Conservation (phyloP, 2,888 invertebrate species). For the Pandemis corylana region DNA sequence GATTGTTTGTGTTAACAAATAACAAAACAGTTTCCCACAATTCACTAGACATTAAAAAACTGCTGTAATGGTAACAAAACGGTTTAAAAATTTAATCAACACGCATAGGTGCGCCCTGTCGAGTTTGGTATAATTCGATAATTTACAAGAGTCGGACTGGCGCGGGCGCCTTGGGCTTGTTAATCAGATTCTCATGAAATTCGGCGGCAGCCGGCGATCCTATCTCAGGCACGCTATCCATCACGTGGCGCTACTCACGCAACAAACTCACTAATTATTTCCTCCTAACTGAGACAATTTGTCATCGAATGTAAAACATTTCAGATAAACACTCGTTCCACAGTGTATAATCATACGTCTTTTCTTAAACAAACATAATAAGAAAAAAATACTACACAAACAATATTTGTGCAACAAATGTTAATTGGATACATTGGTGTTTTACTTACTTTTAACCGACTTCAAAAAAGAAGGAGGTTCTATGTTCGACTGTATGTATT, state of each 20-base stretch:
- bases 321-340: conserved; percentile 52
- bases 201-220: conserved; percentile 73
- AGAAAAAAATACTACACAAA: not conserved
- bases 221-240: conserved; percentile 79
- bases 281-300: conserved; percentile 67
- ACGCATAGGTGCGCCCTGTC: conserved; percentile 71
- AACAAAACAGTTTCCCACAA: conserved; percentile 68
- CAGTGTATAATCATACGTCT: conserved; percentile 43
- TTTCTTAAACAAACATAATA: not conserved
- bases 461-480: no score
- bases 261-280: conserved; percentile 70
- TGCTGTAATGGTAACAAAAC: conserved; percentile 74
- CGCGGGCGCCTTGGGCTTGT: conserved; percentile 67
- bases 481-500: no score
- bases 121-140: conserved; percentile 76
- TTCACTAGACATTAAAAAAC: conserved; percentile 59
- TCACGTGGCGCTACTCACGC: conserved; percentile 73
- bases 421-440: not conserved
- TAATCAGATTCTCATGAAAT: conserved; percentile 78
- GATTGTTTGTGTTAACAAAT: conserved; percentile 63
- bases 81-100: conserved; percentile 78
- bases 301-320: conserved; percentile 65
- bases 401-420: not conserved
- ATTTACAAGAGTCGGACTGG: conserved; percentile 66
- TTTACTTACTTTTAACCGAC: not conserved